Conservation (phyloP, 2,888 invertebrate genomes). For the Mesoligia furuncula region DNA sequence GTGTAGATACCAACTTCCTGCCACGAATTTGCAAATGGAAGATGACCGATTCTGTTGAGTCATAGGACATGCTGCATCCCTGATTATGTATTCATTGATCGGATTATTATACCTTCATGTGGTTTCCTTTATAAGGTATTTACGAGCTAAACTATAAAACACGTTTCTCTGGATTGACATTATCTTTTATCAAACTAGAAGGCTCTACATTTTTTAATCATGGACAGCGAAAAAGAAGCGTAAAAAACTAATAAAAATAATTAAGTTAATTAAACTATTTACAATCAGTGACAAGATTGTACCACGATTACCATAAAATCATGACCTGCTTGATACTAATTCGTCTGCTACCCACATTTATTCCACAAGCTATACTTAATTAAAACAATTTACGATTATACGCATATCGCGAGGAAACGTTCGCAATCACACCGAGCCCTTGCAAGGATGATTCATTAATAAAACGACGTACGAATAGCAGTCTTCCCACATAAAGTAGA, state of each 20-base stretch:
- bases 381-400: constrained; percentile 40
- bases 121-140: constrained; percentile 13
- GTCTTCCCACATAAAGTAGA: constrained; percentile 67
- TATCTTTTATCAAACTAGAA: constrained; percentile 5
- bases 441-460: constrained; percentile 71
- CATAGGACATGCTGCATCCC: constrained; percentile 29
- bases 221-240: not conserved
- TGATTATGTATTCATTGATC: constrained; percentile 30
- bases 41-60: constrained; percentile 35
- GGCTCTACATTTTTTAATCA: too few species aligned
- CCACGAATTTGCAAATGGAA: constrained; percentile 35
- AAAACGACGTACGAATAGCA: constrained; percentile 70
- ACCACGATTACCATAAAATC: not conserved
- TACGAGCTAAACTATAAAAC: not conserved
- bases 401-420: constrained; percentile 54
- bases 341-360: constrained; percentile 17
- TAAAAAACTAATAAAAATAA: not conserved
- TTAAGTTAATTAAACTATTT: constrained; percentile 16
- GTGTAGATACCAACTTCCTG: constrained; percentile 29
- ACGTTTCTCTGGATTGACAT: not conserved
- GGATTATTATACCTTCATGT: constrained; percentile 11
- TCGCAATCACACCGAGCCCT: constrained; percentile 67
- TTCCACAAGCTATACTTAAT: constrained; percentile 9
- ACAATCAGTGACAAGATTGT: constrained; percentile 5
- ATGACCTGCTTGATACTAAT: constrained; percentile 11